Evolutionary conservation across 2,888 invertebrate genomes (phyloP).

Genomic region (Machimus atricapillus): DNA sequence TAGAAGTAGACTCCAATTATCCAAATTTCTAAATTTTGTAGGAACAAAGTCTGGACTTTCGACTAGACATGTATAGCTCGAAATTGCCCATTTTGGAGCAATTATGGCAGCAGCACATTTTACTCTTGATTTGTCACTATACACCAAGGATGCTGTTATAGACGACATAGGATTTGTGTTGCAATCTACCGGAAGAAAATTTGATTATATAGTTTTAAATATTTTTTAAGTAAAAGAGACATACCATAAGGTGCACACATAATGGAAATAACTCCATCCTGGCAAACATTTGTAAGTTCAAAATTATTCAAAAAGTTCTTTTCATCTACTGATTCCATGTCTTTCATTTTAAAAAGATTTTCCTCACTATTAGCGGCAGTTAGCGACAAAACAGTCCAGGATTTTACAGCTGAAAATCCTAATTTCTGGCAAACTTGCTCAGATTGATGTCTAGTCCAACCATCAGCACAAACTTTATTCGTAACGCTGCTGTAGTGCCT

Average conservation of each 20-base stretch:
- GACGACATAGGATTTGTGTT: slow-evolving; percentile 39
- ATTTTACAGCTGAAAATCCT: slow-evolving; percentile 64
- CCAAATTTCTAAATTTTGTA: slow-evolving; percentile 17
- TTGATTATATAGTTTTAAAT: background rate
- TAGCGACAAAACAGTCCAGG: slow-evolving; percentile 46
- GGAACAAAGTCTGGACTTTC: slow-evolving; percentile 41
- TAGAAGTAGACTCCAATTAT: slow-evolving; percentile 47
- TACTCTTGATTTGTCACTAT: slow-evolving; percentile 62
- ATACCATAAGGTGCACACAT: slow-evolving; percentile 67
- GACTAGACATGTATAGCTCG: slow-evolving; percentile 63
- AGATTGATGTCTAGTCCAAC: slow-evolving; percentile 66
- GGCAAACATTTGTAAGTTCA: slow-evolving; percentile 60
- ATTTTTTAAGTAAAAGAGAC: slow-evolving; percentile 49
- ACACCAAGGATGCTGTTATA: slow-evolving; percentile 57
- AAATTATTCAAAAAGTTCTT: slow-evolving; percentile 59
- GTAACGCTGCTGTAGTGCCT: slow-evolving; percentile 48
- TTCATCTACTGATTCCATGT: background rate
- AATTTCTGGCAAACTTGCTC: slow-evolving; percentile 66
- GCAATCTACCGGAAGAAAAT: slow-evolving; percentile 41
- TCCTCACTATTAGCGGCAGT: background rate
- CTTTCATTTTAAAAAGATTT: background rate
- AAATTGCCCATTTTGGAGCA: slow-evolving; percentile 64
- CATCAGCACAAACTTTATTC: slow-evolving; percentile 63
- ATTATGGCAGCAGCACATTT: slow-evolving; percentile 64
- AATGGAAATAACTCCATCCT: slow-evolving; percentile 63